A percentile compares a stretch with the other conserved stretches of the same genome.
These are phyloP conservation scores for Perca schrenkii DNA, from an alignment of 2,113 vertebrate species.

Conservation along the genomic window DNA sequence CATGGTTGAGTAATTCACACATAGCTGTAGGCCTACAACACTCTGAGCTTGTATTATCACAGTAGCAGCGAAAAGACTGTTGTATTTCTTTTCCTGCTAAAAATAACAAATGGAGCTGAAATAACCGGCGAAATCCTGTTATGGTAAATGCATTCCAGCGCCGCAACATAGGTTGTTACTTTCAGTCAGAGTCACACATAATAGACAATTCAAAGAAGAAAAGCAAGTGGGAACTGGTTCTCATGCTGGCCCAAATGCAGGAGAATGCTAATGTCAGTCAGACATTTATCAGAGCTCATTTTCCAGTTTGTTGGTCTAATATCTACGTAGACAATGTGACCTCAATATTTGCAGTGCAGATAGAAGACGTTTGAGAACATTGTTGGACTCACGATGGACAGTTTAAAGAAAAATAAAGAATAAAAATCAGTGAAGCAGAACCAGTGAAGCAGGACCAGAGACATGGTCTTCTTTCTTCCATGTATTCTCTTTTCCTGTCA, in stretches of 20 bases:
- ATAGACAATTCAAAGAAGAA: constrained; percentile 17
- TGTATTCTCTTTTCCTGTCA: neutral
- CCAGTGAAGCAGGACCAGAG: neutral
- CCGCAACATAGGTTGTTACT: constrained; percentile 60
- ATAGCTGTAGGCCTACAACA: neutral
- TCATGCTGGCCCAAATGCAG: constrained; percentile 16
- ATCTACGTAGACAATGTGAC: neutral
- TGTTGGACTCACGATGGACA: neutral
- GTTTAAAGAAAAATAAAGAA: neutral
- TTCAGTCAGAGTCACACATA: constrained; percentile 14
- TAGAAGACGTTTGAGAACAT: neutral
- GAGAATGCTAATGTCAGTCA: constrained; percentile 1
- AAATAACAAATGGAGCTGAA: constrained; percentile 68
- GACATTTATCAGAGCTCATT: neutral
- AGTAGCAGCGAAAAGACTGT: constrained; percentile 59
- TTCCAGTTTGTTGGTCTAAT: neutral
- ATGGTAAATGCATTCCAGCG: constrained; percentile 61
- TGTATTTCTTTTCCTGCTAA: constrained; percentile 46
- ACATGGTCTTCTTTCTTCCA: too few relatives aligned
- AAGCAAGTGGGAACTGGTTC: constrained; percentile 18
- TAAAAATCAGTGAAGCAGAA: neutral
- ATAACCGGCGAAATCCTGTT: constrained; percentile 61
- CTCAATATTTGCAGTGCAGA: neutral
- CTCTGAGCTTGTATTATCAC: constrained; percentile 41
- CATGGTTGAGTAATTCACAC: constrained; percentile 18